Percentiles rank a stretch among this genome's conserved stretches.
Evolutionary conservation across 2,113 vertebrate species (phyloP).

Genomic region (Marcusenius ussheri): DNA sequence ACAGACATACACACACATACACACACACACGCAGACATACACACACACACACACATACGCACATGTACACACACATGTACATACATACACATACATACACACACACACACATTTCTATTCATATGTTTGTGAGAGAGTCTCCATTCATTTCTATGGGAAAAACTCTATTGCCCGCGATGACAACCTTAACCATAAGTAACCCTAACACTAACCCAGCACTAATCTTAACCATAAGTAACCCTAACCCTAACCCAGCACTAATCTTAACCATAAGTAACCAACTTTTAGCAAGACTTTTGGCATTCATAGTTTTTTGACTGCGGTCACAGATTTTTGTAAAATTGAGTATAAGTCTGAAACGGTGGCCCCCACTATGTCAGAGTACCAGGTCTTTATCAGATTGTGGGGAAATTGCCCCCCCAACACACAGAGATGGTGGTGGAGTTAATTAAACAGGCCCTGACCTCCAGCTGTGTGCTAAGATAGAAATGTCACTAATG

Average conservation of each 20-base stretch:
- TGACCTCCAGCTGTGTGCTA: not conserved
- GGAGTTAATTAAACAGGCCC: constrained; percentile 9
- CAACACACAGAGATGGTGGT: not conserved
- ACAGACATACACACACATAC: not conserved
- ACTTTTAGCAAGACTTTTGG: not conserved
- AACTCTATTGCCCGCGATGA: too few relatives aligned
- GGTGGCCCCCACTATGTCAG: not conserved
- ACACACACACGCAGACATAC: too few relatives aligned
- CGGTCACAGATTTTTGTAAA: not conserved
- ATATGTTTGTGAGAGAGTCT: too few relatives aligned
- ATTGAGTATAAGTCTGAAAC: not conserved
- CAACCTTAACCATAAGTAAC: not conserved
- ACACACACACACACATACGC: too few relatives aligned
- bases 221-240: not conserved
- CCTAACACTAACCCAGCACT: not conserved
- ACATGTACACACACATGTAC: too few relatives aligned
- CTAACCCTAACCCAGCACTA: not conserved
- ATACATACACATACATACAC: too few relatives aligned
- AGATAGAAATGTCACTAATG: not conserved
- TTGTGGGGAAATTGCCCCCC: not conserved
- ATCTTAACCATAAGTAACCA: not conserved
- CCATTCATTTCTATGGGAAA: too few relatives aligned
- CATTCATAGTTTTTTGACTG: not conserved
- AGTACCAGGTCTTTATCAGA: not conserved
- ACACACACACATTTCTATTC: too few relatives aligned